Percentiles rank a stretch among this genome's conserved stretches.
Evolutionary conservation across 92 coral and sea anemone species (phyloP).

Genomic region (Parazoanthus swiftii): DNA sequence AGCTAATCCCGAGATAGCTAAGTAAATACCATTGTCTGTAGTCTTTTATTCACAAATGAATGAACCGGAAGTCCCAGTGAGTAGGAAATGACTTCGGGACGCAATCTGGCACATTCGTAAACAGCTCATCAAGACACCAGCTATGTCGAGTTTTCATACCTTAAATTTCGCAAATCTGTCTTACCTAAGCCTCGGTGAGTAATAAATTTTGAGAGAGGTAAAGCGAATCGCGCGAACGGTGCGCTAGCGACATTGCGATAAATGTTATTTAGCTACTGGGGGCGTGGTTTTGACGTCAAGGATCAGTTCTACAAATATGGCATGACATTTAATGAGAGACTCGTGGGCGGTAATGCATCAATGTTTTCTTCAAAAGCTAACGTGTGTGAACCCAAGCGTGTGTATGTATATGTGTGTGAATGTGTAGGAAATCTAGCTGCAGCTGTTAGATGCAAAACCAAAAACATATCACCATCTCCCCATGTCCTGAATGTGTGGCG

Average conservation of each 20-base stretch:
- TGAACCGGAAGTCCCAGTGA: conserved; percentile 84
- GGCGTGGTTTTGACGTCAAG: conserved; percentile 89
- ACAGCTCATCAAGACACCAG: conserved; percentile 30
- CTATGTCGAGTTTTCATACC: not conserved
- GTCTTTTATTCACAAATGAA: conserved; percentile 73
- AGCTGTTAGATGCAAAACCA: conserved; percentile 7
- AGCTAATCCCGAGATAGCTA: conserved; percentile 68
- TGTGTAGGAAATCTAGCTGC: conserved; percentile 12
- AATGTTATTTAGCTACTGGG: conserved; percentile 15
- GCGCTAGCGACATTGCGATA: not conserved
- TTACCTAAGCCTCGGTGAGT: not conserved
- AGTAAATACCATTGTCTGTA: conserved; percentile 77
- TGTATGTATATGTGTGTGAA: conserved; percentile 23
- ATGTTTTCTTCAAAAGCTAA: conserved; percentile 28
- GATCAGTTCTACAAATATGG: conserved; percentile 51
- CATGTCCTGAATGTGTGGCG: conserved; percentile 49
- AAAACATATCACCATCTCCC: conserved; percentile 36
- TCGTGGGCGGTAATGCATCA: conserved; percentile 44
- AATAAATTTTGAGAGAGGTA: not conserved
- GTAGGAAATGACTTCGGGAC: conserved; percentile 59
- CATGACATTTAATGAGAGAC: conserved; percentile 49
- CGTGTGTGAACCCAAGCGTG: conserved; percentile 29
- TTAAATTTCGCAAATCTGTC: not conserved
- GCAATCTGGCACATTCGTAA: conserved; percentile 67
- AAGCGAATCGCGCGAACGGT: not conserved